Evolutionary conservation across 1,140 invertebrate genomes (phyloP).

Genomic region (Polypedilum vanderplanki): DNA sequence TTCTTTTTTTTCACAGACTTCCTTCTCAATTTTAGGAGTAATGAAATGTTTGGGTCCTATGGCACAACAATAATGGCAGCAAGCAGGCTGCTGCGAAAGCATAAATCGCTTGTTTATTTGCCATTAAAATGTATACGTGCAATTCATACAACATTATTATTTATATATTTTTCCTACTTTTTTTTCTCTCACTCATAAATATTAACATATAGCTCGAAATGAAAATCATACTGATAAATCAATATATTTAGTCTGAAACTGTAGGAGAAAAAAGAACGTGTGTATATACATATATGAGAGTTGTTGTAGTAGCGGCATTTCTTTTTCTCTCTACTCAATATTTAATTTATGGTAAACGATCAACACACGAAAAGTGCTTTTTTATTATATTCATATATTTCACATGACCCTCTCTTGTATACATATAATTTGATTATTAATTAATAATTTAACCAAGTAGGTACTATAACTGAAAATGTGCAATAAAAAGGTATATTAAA

Average conservation of each 20-base stretch:
- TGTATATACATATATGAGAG: background rate
- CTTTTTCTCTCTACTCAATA: background rate
- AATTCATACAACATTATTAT: constrained; percentile 15
- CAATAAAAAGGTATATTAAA: no score
- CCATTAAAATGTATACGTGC: constrained; percentile 17
- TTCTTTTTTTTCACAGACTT: no score
- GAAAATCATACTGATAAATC: background rate
- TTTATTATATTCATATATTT: background rate
- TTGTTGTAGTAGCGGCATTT: background rate
- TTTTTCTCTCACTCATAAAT: background rate
- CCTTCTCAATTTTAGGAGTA: background rate
- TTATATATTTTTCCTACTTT: background rate
- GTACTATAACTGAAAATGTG: no score
- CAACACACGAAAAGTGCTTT: background rate
- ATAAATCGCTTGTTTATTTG: constrained; percentile 7
- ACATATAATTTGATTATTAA: constrained; percentile 4
- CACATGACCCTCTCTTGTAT: background rate
- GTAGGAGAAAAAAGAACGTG: background rate
- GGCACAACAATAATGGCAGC: background rate
- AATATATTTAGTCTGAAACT: constrained; percentile 12
- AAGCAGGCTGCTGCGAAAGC: background rate
- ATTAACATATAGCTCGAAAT: background rate
- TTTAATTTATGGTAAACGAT: constrained; percentile 5
- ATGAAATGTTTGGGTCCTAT: background rate
- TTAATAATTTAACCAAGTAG: background rate